Evolutionary conservation across 2,113 vertebrate species (phyloP).

Genomic region (Pampusana beccarii): DNA sequence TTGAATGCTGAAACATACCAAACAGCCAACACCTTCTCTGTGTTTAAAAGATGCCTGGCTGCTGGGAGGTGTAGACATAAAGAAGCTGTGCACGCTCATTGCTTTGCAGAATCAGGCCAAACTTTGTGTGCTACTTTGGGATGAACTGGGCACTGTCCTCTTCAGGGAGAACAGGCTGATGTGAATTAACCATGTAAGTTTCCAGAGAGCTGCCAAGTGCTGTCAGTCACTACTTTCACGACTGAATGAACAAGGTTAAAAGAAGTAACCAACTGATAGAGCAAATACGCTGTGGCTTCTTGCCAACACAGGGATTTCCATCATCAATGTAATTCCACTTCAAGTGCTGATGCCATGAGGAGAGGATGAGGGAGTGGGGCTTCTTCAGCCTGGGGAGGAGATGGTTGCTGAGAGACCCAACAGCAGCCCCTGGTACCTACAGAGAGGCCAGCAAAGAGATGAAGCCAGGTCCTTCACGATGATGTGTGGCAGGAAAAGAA

Average conservation of each 20-base stretch:
- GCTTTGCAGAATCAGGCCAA: not conserved
- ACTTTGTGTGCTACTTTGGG: not conserved
- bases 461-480: not conserved
- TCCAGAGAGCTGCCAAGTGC: not conserved
- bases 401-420: not conserved
- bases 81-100: not conserved
- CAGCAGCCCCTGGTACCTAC: not conserved
- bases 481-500: not conserved
- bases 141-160: not conserved
- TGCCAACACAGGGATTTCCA: not conserved
- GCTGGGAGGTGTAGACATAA: not conserved
- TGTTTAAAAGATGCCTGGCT: not conserved
- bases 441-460: not conserved
- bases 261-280: not conserved
- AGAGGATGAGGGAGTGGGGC: not conserved
- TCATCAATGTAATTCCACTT: not conserved
- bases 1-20: not conserved
- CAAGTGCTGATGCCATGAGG: not conserved
- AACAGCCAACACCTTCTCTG: not conserved
- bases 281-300: not conserved
- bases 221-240: not conserved
- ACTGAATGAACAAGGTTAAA: not conserved
- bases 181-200: not conserved
- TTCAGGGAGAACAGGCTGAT: not conserved
- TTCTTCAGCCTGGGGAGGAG: not conserved